A percentile compares a stretch with the other conserved stretches of the same genome.
Evolutionary conservation across 2,797 vertebrate genomes (phyloP).

Genomic region (Chlorospingus semifuscus): DNA sequence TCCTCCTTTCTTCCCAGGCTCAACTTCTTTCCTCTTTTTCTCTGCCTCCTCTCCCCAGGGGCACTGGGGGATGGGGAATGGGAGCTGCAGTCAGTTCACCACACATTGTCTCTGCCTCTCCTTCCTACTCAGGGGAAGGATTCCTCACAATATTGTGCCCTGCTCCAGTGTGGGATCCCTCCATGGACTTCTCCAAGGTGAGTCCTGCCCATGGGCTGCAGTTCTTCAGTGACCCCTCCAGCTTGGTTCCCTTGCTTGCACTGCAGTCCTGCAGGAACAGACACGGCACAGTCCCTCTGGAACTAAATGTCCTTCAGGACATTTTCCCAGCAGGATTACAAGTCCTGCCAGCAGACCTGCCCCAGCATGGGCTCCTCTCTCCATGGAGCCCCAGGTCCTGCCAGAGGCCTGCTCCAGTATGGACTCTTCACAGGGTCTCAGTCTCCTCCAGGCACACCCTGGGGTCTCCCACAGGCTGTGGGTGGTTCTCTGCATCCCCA

Average conservation of each 20-base stretch:
- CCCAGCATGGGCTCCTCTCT: background rate
- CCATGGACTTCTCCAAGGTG: fast-evolving
- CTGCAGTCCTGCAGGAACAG: background rate
- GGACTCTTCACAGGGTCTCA: background rate
- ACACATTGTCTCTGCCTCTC: background rate
- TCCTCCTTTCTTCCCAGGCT: background rate
- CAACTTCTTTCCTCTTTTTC: background rate
- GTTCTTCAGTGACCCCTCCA: no score
- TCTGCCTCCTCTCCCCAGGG: background rate
- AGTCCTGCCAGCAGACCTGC: background rate
- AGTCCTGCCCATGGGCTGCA: background rate
- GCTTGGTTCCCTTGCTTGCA: background rate
- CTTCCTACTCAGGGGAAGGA: background rate
- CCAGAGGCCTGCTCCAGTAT: background rate
- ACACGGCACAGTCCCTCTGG: background rate
- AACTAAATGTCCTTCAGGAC: background rate
- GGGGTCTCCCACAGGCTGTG: background rate
- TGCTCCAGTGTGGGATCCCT: background rate
- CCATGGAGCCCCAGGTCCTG: background rate
- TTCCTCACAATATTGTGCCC: background rate
- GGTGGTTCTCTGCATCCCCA: background rate
- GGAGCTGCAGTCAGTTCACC: background rate
- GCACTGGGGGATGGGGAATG: background rate
- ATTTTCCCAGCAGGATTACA: no score
- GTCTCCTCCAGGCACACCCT: background rate